Evolutionary conservation across 2,888 invertebrate species (phyloP).

Genomic region (Tetheella fluctuosa): DNA sequence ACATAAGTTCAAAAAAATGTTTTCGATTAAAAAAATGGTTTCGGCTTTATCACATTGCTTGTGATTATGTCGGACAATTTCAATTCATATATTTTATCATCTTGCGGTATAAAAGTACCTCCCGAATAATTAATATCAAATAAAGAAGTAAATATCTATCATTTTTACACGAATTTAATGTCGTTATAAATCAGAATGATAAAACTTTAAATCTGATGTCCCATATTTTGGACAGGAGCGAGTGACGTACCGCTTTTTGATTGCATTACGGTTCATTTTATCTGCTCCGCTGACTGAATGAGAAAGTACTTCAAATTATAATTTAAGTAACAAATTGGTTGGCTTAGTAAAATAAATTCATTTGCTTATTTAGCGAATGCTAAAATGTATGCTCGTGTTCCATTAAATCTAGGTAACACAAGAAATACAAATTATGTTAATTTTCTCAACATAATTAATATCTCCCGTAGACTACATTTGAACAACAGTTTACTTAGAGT

Average conservation of each 20-base stretch:
- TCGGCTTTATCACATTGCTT: too few species aligned
- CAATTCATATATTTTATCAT: too few species aligned
- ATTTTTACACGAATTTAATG: conserved; percentile 68
- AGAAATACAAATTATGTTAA: too few species aligned
- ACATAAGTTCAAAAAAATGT: too few species aligned
- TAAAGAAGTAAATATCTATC: conserved; percentile 42
- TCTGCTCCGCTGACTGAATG: conserved; percentile 21
- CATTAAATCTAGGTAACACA: too few species aligned
- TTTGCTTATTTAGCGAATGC: too few species aligned
- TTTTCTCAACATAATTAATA: too few species aligned
- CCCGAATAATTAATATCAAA: neutral
- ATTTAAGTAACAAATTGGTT: neutral
- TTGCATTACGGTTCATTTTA: conserved; percentile 42
- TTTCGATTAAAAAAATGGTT: too few species aligned
- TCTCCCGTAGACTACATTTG: too few species aligned
- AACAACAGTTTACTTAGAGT: neutral
- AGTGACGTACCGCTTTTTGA: conserved; percentile 54
- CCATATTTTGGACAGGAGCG: conserved; percentile 23
- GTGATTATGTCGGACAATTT: too few species aligned
- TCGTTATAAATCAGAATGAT: conserved; percentile 65
- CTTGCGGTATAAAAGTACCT: neutral
- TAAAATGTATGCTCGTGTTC: too few species aligned
- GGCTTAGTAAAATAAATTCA: neutral
- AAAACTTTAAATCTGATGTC: conserved; percentile 60
- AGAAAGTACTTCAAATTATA: conserved; percentile 8